Evolutionary conservation across 1,140 invertebrate species (phyloP), one percentile per base, ranked within the genome.

Genomic region (Nomia melanderi): DNA sequence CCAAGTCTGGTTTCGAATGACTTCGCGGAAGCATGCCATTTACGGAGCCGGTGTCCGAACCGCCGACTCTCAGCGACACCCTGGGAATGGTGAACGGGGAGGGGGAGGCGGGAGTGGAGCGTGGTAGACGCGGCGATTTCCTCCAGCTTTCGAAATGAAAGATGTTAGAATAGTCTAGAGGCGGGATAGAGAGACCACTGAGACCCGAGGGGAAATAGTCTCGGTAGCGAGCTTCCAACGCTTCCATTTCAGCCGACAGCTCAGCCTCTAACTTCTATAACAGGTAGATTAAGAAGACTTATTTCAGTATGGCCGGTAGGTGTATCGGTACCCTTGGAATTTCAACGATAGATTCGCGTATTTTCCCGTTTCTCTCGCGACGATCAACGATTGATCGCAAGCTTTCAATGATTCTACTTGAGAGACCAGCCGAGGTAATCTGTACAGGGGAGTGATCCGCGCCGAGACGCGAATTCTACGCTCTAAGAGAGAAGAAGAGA

Each of bases 261-360:
- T 89, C 90, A 78, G 88, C 86, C 85, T 92, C 91, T 87, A 92
- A 87, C 83, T 88, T 90, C 91, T 92, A 92, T 78, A 91, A 91
- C 87, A 91, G 84, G 84, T 86, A 89, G 64, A 74, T 87, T 62
- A 90, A 87, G n/a, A n/a, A n/a, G 75, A 80, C 64, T 82, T 69
- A 79, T 82, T 88, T 86, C 78, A 84, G 64, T 84, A 73, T 75
- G 33, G 44, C 56, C 31, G 44, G 57, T 60, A 17, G 23, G 9
- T 29, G 27, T 29, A 17, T 7, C 1, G 27, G 11, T 17, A 27
- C 20, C 31, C 33, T 29, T 31, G 33, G 7, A 47, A n/a, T 57
- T 59, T 33, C 54, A 53, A 72, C 31, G 36, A 63, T 53, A 57
- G 53, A 29, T 39, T n/a, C n/a, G n/a, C 36, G 8, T 39, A 39